A percentile compares a stretch with the other conserved stretches of the same genome.
Conservation (phyloP, 2,888 invertebrate species). For the Ophion ellenae region DNA sequence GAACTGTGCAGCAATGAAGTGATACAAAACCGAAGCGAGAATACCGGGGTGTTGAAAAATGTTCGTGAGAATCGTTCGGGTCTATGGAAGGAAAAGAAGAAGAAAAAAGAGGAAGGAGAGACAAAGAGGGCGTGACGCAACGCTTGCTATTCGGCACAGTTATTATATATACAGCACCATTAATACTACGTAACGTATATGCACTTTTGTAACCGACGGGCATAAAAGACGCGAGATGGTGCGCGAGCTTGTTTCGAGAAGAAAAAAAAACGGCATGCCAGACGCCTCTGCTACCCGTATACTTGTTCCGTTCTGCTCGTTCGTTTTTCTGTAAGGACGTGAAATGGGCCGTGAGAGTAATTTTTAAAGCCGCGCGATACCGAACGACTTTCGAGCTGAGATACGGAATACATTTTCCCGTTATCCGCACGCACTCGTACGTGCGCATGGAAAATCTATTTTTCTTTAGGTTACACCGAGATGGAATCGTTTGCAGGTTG, state of each 20-base stretch:
- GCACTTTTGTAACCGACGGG: conserved; percentile 22
- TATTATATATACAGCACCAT: conserved; percentile 35
- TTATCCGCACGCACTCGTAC: no score
- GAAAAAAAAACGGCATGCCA: conserved; percentile 1
- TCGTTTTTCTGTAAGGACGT: conserved; percentile 41
- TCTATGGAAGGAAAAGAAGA: not conserved
- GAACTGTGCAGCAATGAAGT: conserved; percentile 17
- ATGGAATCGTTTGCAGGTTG: no score
- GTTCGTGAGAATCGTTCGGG: conserved; percentile 48
- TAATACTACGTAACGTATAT: conserved; percentile 35
- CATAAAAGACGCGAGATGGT: conserved; percentile 41
- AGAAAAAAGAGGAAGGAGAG: not conserved
- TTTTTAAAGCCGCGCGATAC: conserved; percentile 45
- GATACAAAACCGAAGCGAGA: conserved; percentile 35
- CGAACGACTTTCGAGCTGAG: conserved; percentile 24
- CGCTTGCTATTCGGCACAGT: conserved; percentile 26
- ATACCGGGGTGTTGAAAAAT: conserved; percentile 46
- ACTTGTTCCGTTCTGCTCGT: conserved; percentile 34
- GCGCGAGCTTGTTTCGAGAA: conserved; percentile 30
- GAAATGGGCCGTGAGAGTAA: conserved; percentile 55
- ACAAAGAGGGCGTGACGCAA: conserved; percentile 26
- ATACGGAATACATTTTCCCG: conserved; percentile 4
- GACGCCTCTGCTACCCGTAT: not conserved
- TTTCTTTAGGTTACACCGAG: no score
- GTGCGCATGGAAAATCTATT: not conserved